Evolutionary conservation across 2,113 vertebrate species (phyloP).

Genomic region (Fukomys damarensis): DNA sequence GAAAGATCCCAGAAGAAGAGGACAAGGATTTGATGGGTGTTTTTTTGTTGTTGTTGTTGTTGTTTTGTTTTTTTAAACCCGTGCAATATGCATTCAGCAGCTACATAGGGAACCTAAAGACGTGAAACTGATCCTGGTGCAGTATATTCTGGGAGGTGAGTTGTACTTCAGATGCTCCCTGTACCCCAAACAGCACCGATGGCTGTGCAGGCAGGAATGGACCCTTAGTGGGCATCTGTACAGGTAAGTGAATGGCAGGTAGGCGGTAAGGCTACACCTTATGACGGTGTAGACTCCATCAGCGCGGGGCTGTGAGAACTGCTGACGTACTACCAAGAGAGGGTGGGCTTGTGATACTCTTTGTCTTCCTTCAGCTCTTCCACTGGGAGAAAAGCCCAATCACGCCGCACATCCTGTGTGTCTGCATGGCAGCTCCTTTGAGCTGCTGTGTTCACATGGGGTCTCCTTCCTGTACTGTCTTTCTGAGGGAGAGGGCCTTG

Average conservation of each 20-base stretch:
- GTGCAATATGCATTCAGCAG: rapidly evolving
- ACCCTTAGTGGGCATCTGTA: rapidly evolving
- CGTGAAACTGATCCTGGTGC: neutral
- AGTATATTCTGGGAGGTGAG: neutral
- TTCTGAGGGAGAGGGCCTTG: neutral
- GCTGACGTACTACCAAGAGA: neutral
- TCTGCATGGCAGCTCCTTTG: neutral
- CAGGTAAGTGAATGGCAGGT: rapidly evolving
- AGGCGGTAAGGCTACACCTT: rapidly evolving
- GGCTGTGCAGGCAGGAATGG: neutral
- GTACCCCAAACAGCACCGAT: neutral
- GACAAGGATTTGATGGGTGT: too few species aligned
- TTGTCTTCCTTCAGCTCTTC: neutral
- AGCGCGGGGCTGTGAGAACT: neutral
- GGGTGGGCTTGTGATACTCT: neutral
- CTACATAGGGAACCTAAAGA: neutral
- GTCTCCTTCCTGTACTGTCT: neutral
- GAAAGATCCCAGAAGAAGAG: neutral
- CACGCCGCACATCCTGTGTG: neutral
- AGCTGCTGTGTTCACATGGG: rapidly evolving
- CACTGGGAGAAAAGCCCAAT: neutral
- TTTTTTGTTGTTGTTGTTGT: too few species aligned
- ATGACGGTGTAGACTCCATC: neutral
- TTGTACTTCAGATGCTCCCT: neutral
- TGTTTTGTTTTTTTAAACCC: neutral